A percentile compares a stretch with the other conserved stretches of the same genome.
Conservation (phyloP, 2,888 invertebrate genomes). For the Helicoverpa assulta region DNA sequence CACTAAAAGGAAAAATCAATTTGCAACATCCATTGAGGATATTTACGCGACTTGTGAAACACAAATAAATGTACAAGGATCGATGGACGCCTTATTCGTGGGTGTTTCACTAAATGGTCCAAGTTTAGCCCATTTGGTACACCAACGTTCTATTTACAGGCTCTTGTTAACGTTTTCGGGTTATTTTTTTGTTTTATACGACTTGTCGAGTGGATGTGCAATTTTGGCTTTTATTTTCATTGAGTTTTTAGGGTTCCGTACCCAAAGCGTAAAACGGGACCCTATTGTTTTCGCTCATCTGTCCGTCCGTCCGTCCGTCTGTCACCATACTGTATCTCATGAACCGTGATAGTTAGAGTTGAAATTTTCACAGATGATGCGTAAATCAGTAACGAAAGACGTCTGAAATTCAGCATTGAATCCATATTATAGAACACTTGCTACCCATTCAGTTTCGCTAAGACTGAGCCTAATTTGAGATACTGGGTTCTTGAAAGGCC, state of each 20-base stretch:
- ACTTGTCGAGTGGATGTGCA: slow-evolving; percentile 40
- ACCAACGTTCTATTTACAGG: slow-evolving; percentile 60
- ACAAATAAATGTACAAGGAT: slow-evolving; percentile 55
- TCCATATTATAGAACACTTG: too few species aligned
- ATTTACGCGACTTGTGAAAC: slow-evolving; percentile 62
- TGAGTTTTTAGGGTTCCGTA: too few species aligned
- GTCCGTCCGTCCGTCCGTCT: too few species aligned
- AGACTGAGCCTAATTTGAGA: too few species aligned
- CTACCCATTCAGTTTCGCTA: too few species aligned
- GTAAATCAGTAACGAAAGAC: too few species aligned
- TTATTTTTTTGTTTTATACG: slow-evolving; percentile 47
- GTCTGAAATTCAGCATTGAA: too few species aligned
- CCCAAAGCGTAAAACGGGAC: too few species aligned
- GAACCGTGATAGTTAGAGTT: too few species aligned
- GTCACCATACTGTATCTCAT: too few species aligned
- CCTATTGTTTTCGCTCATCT: too few species aligned
- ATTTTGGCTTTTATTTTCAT: slow-evolving; percentile 29
- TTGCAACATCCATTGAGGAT: slow-evolving; percentile 60
- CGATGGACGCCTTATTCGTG: slow-evolving; percentile 57
- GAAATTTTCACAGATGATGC: too few species aligned
- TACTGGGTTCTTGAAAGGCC: not conserved
- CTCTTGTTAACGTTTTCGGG: slow-evolving; percentile 57
- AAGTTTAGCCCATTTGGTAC: slow-evolving; percentile 59
- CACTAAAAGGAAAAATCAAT: slow-evolving; percentile 53
- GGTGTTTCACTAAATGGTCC: slow-evolving; percentile 56